These are phyloP conservation scores for Notodonta ziczac DNA, from an alignment of 2,888 invertebrate species.

Conservation along the genomic window DNA sequence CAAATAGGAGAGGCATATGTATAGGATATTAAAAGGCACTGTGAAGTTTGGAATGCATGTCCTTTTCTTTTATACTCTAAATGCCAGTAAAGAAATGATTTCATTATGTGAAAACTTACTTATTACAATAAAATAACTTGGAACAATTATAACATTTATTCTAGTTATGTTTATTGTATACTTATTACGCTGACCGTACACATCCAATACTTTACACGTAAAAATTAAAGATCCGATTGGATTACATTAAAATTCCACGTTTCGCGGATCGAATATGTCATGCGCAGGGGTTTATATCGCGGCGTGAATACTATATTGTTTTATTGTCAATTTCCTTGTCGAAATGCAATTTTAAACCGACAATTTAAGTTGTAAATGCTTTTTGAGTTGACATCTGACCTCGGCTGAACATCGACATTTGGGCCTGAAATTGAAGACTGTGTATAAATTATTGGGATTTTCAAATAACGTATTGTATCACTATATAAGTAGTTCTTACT, in stretches of 20 bases:
- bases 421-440: background rate
- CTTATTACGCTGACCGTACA: background rate
- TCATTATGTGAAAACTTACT: too few relatives aligned
- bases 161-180: background rate
- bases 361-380: background rate
- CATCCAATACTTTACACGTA: conserved; percentile 5
- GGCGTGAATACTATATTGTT: conserved; percentile 2
- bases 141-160: too few relatives aligned
- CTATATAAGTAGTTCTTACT: background rate
- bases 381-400: background rate
- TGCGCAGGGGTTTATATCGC: background rate
- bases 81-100: too few relatives aligned
- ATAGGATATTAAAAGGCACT: too few relatives aligned
- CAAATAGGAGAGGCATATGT: too few relatives aligned
- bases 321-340: conserved; percentile 2
- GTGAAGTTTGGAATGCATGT: too few relatives aligned
- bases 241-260: conserved; percentile 3
- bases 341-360: background rate
- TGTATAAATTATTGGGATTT: too few relatives aligned
- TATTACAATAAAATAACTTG: too few relatives aligned
- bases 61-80: too few relatives aligned
- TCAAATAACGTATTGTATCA: too few relatives aligned
- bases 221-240: conserved; percentile 7
- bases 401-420: background rate
- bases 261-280: background rate